Conservation (phyloP, 2,888 invertebrate species). For the Anodontia alba region DNA sequence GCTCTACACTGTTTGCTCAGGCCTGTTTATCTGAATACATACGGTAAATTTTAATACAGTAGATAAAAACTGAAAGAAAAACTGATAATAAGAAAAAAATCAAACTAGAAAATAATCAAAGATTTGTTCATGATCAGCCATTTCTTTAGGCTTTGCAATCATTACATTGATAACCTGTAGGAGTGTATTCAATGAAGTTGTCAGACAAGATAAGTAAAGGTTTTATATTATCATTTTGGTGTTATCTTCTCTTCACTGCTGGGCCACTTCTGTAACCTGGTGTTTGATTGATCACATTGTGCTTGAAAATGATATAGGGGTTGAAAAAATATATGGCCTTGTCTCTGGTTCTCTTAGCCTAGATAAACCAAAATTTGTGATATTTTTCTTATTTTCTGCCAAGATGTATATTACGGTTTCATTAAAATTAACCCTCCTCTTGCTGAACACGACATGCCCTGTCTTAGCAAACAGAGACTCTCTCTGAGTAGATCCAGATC, state of each 20-base stretch:
- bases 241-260: not conserved
- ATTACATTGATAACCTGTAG: constrained; percentile 15
- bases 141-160: constrained; percentile 5
- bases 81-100: too few relatives aligned
- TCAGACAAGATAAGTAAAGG: constrained; percentile 13
- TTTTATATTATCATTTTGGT: constrained; percentile 5
- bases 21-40: too few relatives aligned
- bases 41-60: too few relatives aligned
- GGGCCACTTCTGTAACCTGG: not conserved
- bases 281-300: constrained; percentile 13
- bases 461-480: too few relatives aligned
- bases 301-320: not conserved
- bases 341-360: too few relatives aligned
- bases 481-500: too few relatives aligned
- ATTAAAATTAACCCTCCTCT: too few relatives aligned
- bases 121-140: not conserved
- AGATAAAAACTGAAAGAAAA: not conserved
- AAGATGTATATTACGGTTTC: too few relatives aligned
- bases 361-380: too few relatives aligned
- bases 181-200: not conserved
- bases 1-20: too few relatives aligned
- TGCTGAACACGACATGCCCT: too few relatives aligned
- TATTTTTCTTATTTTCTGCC: too few relatives aligned
- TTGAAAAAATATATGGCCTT: not conserved
- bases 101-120: not conserved